These are phyloP conservation scores for Cotesia vestalis DNA, from an alignment of 1,140 invertebrate species.

Conservation along the genomic window DNA sequence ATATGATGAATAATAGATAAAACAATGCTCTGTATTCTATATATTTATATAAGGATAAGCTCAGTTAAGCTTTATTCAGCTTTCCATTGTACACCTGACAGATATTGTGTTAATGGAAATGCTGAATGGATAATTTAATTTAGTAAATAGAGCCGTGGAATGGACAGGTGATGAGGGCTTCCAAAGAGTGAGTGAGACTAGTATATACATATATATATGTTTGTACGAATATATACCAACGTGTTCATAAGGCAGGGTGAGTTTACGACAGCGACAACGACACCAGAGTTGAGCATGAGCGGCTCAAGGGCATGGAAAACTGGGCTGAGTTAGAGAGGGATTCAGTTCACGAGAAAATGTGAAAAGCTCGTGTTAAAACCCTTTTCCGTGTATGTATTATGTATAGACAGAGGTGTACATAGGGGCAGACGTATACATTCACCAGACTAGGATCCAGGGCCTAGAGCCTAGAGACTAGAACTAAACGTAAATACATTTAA, in stretches of 20 bases:
- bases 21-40: too few relatives aligned
- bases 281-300: background rate
- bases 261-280: background rate
- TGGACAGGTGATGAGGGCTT: background rate
- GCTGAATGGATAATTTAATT: slow-evolving; percentile 7
- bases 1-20: too few relatives aligned
- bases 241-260: too few relatives aligned
- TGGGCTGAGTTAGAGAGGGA: background rate
- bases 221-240: too few relatives aligned
- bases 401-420: too few relatives aligned
- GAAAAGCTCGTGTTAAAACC: background rate
- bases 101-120: slow-evolving; percentile 1
- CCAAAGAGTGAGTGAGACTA: too few relatives aligned
- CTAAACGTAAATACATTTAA: slow-evolving; percentile 24
- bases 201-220: too few relatives aligned
- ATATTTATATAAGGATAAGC: background rate
- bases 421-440: too few relatives aligned
- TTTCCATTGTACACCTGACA: slow-evolving; percentile 1
- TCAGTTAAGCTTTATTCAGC: slow-evolving; percentile 7
- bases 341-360: too few relatives aligned
- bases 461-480: background rate
- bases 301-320: background rate
- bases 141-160: slow-evolving; percentile 8
- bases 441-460: background rate
- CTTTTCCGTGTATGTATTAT: background rate